Evolutionary conservation across 53 echinoderm and acorn worm species (phyloP).

Genomic region (Holothuria leucospilota): DNA sequence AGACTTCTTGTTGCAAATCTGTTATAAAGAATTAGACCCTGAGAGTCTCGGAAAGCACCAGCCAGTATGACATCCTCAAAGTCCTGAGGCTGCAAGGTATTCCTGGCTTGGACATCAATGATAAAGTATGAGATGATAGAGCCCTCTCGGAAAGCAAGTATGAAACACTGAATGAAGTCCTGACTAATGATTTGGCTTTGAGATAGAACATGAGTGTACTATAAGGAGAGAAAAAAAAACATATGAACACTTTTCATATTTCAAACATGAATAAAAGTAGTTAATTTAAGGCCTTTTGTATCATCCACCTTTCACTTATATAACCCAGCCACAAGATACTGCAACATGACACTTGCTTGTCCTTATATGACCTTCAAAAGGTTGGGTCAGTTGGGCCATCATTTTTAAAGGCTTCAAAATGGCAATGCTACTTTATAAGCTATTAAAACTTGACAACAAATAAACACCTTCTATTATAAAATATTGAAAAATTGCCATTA

Average conservation of each 20-base stretch:
- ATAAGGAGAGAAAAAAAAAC: background rate
- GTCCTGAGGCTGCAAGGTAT: constrained; percentile 14
- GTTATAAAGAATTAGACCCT: constrained; percentile 24
- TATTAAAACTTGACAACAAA: too few species aligned
- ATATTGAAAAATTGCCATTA: too few species aligned
- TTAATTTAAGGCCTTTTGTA: too few species aligned
- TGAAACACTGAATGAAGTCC: constrained; percentile 38
- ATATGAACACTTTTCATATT: background rate
- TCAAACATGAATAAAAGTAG: too few species aligned
- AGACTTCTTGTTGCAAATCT: constrained; percentile 32
- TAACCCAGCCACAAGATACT: too few species aligned
- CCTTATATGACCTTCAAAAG: too few species aligned
- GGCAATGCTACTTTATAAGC: too few species aligned
- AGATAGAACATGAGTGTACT: constrained; percentile 3
- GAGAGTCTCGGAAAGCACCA: background rate
- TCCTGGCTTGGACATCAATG: constrained; percentile 13
- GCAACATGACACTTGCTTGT: too few species aligned
- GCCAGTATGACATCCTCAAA: background rate
- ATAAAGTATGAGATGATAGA: constrained; percentile 29
- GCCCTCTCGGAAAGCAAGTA: constrained; percentile 25
- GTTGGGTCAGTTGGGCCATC: too few species aligned
- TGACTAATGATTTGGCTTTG: background rate
- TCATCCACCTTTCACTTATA: too few species aligned
- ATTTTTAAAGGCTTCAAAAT: too few species aligned
- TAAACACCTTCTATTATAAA: too few species aligned